phyloP scores from a whole-genome alignment of 2,888 invertebrate species.

The Apocheima hispidaria region DNA sequence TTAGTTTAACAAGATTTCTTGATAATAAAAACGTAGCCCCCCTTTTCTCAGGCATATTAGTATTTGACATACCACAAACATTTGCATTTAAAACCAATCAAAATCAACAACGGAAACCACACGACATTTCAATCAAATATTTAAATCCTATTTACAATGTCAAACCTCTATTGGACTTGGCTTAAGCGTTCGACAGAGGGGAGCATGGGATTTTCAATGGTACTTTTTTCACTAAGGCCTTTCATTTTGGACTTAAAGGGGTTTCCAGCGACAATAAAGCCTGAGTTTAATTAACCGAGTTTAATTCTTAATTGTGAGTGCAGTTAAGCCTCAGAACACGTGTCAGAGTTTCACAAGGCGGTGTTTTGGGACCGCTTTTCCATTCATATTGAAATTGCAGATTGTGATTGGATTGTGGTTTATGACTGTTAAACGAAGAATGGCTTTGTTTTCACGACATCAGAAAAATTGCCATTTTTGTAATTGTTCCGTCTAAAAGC shows the following conservation, averaged over 20 bases:
- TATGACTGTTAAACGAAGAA: constrained; percentile 6
- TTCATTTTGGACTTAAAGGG: constrained; percentile 80
- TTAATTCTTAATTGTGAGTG: constrained; percentile 84
- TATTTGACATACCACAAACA: constrained; percentile 15
- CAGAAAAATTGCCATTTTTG: neutral
- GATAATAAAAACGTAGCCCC: neutral
- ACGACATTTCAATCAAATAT: constrained; percentile 46
- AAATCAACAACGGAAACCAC: constrained; percentile 59
- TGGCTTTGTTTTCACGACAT: constrained; percentile 9
- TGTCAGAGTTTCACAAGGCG: constrained; percentile 74
- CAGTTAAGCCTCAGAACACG: constrained; percentile 82
- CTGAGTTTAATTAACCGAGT: constrained; percentile 83
- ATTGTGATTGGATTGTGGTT: constrained; percentile 27
- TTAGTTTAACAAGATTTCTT: neutral
- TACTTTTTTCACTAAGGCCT: constrained; percentile 71
- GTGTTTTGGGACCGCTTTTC: constrained; percentile 58
- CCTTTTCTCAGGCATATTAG: constrained; percentile 24
- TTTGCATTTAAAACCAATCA: constrained; percentile 38
- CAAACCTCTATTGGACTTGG: constrained; percentile 50
- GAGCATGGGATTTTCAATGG: constrained; percentile 66
- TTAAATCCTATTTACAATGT: constrained; percentile 49
- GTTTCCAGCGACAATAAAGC: constrained; percentile 77
- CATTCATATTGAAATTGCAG: constrained; percentile 73
- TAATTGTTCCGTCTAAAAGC: no score
- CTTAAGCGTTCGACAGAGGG: constrained; percentile 54